Conservation (phyloP, 2,797 vertebrate species). For the Vespertilio murinus region DNA sequence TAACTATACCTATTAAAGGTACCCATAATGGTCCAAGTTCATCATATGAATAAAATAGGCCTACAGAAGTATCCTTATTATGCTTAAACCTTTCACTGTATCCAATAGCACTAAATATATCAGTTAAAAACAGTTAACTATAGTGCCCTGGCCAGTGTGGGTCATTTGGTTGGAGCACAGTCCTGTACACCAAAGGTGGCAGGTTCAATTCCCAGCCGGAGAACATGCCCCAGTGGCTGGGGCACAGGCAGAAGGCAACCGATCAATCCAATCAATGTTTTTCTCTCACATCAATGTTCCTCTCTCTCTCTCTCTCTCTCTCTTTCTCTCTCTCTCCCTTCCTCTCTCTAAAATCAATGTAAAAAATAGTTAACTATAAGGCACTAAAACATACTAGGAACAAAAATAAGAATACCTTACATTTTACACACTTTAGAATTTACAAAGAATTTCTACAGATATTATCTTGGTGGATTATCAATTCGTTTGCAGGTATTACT, state of each 20-base stretch:
- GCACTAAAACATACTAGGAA: not conserved
- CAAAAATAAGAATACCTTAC: not conserved
- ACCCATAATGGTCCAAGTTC: not conserved
- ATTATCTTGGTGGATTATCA: not conserved
- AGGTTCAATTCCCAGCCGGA: not conserved
- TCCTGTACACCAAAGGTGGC: not conserved
- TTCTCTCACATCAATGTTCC: not conserved
- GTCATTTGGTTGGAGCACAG: not conserved
- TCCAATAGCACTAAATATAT: not conserved
- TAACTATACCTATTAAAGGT: not conserved
- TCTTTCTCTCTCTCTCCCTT: not conserved
- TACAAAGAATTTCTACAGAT: not conserved
- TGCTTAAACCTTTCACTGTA: not conserved
- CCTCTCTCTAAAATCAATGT: not conserved
- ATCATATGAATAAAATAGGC: not conserved
- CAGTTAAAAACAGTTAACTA: not conserved
- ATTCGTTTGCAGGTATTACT: not conserved
- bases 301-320: not conserved
- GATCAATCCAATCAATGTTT: not conserved
- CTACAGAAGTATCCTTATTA: not conserved
- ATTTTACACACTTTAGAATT: slow-evolving; percentile 5
- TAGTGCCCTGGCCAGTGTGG: not conserved
- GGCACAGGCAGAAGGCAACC: not conserved
- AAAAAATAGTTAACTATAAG: not conserved
- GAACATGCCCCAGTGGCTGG: not conserved